Evolutionary conservation across 2,888 invertebrate species (phyloP).

Genomic region (Epirrhoe tristata): DNA sequence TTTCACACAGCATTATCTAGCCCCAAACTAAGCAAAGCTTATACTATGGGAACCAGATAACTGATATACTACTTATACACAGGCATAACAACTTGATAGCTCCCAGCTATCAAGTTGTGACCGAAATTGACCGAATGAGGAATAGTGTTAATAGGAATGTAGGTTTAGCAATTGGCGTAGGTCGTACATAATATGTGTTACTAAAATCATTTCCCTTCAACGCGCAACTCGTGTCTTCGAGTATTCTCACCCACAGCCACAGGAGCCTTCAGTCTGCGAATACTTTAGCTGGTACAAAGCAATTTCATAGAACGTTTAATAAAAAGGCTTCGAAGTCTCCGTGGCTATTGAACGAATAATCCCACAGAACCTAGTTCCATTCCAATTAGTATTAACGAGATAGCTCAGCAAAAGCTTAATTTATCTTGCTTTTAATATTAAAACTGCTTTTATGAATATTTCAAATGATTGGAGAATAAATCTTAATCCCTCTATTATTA

Average conservation of each 20-base stretch:
- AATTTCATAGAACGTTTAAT: slow-evolving; percentile 16
- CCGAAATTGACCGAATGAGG: too few species aligned
- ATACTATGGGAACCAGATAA: too few species aligned
- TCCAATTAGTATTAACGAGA: slow-evolving; percentile 13
- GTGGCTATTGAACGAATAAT: slow-evolving; percentile 6
- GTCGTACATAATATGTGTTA: too few species aligned
- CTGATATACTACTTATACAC: too few species aligned
- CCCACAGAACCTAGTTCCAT: slow-evolving; percentile 5
- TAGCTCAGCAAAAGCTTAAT: background rate
- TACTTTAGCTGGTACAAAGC: background rate
- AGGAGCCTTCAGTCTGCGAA: background rate
- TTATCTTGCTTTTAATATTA: background rate
- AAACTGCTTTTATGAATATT: slow-evolving; percentile 1
- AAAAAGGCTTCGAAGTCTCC: slow-evolving; percentile 11
- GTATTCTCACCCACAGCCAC: background rate
- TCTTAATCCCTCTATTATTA: too few species aligned
- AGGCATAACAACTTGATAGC: too few species aligned
- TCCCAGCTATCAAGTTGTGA: too few species aligned
- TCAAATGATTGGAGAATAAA: background rate
- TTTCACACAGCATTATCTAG: too few species aligned
- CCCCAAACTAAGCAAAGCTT: too few species aligned
- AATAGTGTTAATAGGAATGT: too few species aligned
- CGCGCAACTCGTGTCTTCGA: background rate
- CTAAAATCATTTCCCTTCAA: too few species aligned
- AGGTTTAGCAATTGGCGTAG: too few species aligned